Percentiles rank a stretch among this genome's conserved stretches.
Conservation (phyloP, 2,113 vertebrate species). For the Glaucomys volans region DNA sequence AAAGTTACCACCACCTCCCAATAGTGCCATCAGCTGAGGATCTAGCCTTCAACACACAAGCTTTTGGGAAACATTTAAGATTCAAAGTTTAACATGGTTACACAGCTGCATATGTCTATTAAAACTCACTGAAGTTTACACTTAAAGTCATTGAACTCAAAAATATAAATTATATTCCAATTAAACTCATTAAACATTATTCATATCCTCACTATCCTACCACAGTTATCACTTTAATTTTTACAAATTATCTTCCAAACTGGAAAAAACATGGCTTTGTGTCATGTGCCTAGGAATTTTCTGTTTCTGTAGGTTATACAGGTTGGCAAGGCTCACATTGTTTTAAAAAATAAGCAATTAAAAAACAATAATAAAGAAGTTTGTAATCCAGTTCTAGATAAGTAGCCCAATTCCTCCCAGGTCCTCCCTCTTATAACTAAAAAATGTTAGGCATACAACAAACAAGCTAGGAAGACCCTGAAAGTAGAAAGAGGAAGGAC, state of each 20-base stretch:
- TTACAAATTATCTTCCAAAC: not conserved
- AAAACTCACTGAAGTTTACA: not conserved
- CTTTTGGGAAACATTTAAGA: too few species aligned
- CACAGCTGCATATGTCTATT: not conserved
- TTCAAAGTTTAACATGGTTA: not conserved
- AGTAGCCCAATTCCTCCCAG: not conserved
- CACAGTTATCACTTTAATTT: not conserved
- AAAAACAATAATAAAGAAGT: not conserved
- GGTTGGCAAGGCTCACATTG: not conserved
- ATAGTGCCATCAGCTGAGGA: too few species aligned
- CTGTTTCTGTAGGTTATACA: not conserved
- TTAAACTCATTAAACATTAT: not conserved
- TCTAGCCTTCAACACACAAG: too few species aligned
- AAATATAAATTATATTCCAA: not conserved
- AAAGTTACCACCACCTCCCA: too few species aligned
- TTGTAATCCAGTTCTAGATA: not conserved
- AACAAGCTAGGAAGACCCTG: not conserved
- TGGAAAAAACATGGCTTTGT: not conserved
- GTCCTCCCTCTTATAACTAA: not conserved
- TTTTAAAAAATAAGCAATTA: not conserved
- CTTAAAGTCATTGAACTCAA: not conserved
- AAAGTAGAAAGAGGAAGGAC: not conserved
- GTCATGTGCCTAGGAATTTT: not conserved
- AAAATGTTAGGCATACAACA: not conserved
- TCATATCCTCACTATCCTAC: not conserved